Conservation (phyloP, 2,888 invertebrate genomes). For the Phaedon cochleariae region DNA sequence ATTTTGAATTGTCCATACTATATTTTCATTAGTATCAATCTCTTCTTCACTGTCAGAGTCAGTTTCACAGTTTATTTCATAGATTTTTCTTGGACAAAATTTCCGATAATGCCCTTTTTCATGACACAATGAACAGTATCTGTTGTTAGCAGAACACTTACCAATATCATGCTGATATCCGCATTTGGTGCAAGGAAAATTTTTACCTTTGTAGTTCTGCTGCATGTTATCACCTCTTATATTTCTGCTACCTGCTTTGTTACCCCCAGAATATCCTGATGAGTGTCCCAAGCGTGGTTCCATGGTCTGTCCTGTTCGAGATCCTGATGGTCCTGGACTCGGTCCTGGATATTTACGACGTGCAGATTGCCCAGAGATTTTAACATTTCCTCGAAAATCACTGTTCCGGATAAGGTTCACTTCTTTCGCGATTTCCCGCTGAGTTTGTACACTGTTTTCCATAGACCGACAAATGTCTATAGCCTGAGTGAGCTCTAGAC, state of each 20-base stretch:
- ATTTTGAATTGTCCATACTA: not conserved
- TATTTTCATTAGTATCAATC: conserved; percentile 1
- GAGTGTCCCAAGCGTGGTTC: too few species aligned
- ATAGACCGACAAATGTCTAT: conserved; percentile 24
- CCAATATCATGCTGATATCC: conserved; percentile 52
- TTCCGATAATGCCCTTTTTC: not conserved
- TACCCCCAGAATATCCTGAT: not conserved
- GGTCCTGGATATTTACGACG: not conserved
- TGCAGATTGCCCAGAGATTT: not conserved
- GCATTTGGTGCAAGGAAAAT: not conserved
- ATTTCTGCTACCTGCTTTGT: not conserved
- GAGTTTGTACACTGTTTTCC: conserved; percentile 16
- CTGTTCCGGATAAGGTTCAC: not conserved
- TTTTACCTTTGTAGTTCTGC: conserved; percentile 5
- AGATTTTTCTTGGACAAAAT: not conserved
- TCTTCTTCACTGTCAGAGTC: not conserved
- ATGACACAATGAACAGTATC: not conserved
- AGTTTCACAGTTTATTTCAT: conserved; percentile 1
- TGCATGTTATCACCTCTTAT: not conserved
- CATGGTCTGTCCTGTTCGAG: not conserved
- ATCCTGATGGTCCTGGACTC: not conserved
- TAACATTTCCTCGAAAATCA: not conserved
- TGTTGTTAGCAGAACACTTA: conserved; percentile 53
- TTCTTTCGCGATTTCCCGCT: conserved; percentile 24
- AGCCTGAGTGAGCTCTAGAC: conserved; percentile 13